phyloP scores from a whole-genome alignment of 2,797 vertebrate species.

The Enteromius radiatus region DNA sequence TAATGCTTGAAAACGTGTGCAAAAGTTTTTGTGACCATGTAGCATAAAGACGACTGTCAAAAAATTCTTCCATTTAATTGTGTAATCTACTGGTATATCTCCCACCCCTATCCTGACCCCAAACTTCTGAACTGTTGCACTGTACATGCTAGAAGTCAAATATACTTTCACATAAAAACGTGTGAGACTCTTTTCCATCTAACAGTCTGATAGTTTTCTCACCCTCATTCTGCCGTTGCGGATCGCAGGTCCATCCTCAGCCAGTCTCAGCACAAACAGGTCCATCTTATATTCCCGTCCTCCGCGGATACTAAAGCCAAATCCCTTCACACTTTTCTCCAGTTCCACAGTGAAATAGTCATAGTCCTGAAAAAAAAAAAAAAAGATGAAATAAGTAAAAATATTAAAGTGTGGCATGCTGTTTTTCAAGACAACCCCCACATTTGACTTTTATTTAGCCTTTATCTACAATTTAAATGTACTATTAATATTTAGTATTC shows the following conservation, averaged over 20 bases:
- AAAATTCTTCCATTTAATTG: background rate
- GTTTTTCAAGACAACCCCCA: background rate
- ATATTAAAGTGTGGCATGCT: background rate
- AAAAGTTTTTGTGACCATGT: background rate
- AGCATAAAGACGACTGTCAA: background rate
- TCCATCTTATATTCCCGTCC: conserved; percentile 99
- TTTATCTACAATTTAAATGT: background rate
- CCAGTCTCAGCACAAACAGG: conserved; percentile 93
- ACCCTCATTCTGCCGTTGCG: conserved; percentile 98
- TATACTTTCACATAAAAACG: no score
- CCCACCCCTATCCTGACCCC: background rate
- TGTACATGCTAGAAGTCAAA: background rate
- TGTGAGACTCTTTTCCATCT: background rate
- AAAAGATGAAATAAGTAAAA: background rate
- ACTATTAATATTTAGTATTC: background rate
- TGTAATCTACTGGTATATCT: background rate
- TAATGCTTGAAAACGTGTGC: background rate
- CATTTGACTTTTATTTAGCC: conserved; percentile 1
- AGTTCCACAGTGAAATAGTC: conserved; percentile 99
- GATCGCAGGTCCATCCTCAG: conserved; percentile 96
- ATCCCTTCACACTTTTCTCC: conserved; percentile 97
- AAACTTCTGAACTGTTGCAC: background rate
- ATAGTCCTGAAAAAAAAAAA: conserved; percentile 83
- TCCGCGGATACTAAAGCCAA: conserved; percentile 98
- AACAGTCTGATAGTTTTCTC: conserved; percentile 65